Conservation (phyloP, 2,888 invertebrate species). For the Sialis lutaria region DNA sequence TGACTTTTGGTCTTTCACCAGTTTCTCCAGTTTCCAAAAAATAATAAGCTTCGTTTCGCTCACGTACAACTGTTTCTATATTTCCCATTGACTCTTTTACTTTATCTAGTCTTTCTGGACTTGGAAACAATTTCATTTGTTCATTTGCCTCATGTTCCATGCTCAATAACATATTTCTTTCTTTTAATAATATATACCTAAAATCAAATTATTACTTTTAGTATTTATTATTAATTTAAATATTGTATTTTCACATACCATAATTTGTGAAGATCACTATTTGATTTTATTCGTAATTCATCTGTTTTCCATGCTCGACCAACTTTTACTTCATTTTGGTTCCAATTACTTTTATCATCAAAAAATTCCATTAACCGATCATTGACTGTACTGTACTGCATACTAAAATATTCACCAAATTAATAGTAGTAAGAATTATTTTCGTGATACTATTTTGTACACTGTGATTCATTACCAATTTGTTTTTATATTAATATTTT, state of each 20-base stretch:
- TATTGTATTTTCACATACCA: constrained; percentile 46
- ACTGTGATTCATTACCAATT: too few species aligned
- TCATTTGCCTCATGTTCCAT: constrained; percentile 76
- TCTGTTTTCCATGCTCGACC: constrained; percentile 80
- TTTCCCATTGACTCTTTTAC: constrained; percentile 90
- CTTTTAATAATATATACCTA: constrained; percentile 77
- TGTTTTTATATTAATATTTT: too few species aligned
- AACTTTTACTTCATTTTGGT: constrained; percentile 49
- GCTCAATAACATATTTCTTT: constrained; percentile 90
- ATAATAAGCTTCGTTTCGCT: constrained; percentile 82
- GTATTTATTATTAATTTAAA: not conserved
- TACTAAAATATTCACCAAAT: not conserved
- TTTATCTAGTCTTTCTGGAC: constrained; percentile 86
- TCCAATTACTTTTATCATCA: constrained; percentile 73
- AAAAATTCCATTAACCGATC: constrained; percentile 73
- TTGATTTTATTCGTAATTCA: constrained; percentile 88
- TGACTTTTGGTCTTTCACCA: constrained; percentile 54
- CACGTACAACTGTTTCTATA: constrained; percentile 75
- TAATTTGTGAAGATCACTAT: constrained; percentile 87
- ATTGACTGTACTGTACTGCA: constrained; percentile 23
- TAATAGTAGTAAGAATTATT: too few species aligned
- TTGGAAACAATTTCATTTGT: constrained; percentile 57
- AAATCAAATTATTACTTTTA: constrained; percentile 5
- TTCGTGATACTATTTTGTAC: too few species aligned
- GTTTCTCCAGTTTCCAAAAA: constrained; percentile 74